Base-by-base conservation (phyloP, 1,140 invertebrate species). In the Subanguina moxae region DNA sequence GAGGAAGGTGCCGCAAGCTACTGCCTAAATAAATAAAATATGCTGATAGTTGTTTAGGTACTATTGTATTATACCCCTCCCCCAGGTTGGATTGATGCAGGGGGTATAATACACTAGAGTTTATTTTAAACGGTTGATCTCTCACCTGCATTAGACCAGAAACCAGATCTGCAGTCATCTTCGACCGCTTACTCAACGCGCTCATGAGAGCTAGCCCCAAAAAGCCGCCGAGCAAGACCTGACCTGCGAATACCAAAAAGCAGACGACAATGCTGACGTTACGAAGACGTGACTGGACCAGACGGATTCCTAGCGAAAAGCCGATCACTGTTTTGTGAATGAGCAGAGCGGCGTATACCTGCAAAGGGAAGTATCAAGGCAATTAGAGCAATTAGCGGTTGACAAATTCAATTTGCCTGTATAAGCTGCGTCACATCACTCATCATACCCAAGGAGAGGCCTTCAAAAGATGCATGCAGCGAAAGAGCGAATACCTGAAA, bases 1-100 rank as follows among this genome's bases (percentile, higher is more conserved):
- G 0, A 95, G 84, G 56, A 95, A 88, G 1, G 91, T 94, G 48
- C 93, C 48, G 15, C 66, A 68, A 25, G 66, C 66, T 48, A 45
- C 32, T 62, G 66, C 62, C 66, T 68, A 65, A 42, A 64, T 38
- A 0, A 0, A 27, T 19, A n/a, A 28, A 45, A 64, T n/a, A n/a
- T n/a, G n/a, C n/a, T n/a, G n/a, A 46, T 46, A 46, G 45, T 46
- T 21, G 45, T 15, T 46, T 46, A 15, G 45, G 21, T 1, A 59
- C n/a, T 1, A 19, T 27, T 1, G 23, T 65, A 67, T 17, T 65
- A 69, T 67, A 65, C 25, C 23, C 28, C 43, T 65, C 63, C 46
- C 17, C 48, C 43, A 52, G 25, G n/a, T n/a, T n/a, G n/a, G n/a
- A n/a, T n/a, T n/a, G 15, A 1, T 56, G 57, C 0, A 48, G 19